Base-by-base conservation (phyloP, 2,113 vertebrate genomes). In the Dicrurus megarhynchus region DNA sequence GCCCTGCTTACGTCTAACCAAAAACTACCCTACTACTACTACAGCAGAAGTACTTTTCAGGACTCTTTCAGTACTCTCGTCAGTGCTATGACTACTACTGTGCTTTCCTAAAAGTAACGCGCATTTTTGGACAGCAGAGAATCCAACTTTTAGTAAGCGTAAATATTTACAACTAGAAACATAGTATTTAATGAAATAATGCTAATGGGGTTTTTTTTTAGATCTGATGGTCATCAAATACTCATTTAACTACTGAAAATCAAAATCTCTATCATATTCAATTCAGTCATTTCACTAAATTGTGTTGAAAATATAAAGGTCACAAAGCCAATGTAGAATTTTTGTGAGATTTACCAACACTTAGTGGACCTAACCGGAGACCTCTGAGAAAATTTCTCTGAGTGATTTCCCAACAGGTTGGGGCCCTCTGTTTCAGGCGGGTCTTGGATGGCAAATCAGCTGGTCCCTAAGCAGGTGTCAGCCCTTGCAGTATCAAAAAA, bases 271-370 rank as follows among this genome's bases (percentile, higher is more conserved):
- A 16, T 46, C 16, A 15, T 37, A 69, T 16, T 59, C 13, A 49
- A 11, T 64, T 69, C 59, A 53, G 11, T 59, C 16, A 77, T 27
- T 77, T 76, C n/a, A 74, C 9, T 33, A 37, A n/a, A 56, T 26
- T 60, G 3, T 42, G 6, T 35, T 53, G n/a, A 65, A 79, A 77
- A 69, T 6, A 3, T 79, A 76, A 80, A 0, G 0, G 35, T 46
- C 42, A 55, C 11, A 86, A 55, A 32, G 26, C 3, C 32, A 44
- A 4, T 19, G 27, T 2, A 59, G 37, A 75, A 32, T 53, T n/a
- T 17, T 52, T 75, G 50, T 67, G 52, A 76, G 32, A 44, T 68
- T 76, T 71, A 50, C 11, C 12, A 60, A 10, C 16, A 26, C 15
- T 41, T 76, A 59, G 26, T 19, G 82, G 68, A 56, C 13, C 30